Conservation (phyloP, 2,888 invertebrate genomes). For the Drosophila mimica region DNA sequence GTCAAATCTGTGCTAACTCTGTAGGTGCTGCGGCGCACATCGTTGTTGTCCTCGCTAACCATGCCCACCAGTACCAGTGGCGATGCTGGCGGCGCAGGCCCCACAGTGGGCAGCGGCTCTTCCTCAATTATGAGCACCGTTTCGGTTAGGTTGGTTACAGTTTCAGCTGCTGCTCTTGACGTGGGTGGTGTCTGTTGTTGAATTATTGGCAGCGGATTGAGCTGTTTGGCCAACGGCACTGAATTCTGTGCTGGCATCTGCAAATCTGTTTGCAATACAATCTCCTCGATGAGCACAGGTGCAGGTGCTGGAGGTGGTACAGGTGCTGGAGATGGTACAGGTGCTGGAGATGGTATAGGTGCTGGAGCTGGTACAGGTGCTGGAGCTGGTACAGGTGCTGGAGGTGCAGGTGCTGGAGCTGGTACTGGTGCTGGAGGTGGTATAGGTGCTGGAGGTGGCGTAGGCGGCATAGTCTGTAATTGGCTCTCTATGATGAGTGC, state of each 20-base stretch:
- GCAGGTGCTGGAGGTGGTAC: background rate
- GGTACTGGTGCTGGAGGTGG: background rate
- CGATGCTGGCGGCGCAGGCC: constrained; percentile 5
- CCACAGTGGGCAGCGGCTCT: background rate
- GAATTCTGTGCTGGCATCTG: constrained; percentile 9
- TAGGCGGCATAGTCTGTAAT: background rate
- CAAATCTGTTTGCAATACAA: constrained; percentile 6
- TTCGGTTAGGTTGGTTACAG: background rate
- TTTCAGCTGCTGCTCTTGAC: background rate
- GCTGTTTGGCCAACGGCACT: background rate
- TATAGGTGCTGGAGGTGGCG: background rate
- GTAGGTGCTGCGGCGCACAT: constrained; percentile 36
- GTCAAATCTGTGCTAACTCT: constrained; percentile 47
- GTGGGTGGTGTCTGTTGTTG: constrained; percentile 13
- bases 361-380: background rate
- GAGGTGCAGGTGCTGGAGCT: background rate
- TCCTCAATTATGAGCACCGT: constrained; percentile 32
- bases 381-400: background rate
- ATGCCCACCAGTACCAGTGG: constrained; percentile 36
- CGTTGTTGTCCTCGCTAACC: constrained; percentile 38
- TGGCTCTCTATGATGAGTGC: constrained; percentile 8
- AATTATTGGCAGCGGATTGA: constrained; percentile 2
- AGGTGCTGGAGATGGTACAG: background rate
- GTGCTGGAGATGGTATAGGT: background rate
- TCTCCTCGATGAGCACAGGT: background rate